A percentile compares a stretch with the other conserved stretches of the same genome.
Evolutionary conservation across 2,888 invertebrate species (phyloP).

Genomic region (Oligia latruncula): DNA sequence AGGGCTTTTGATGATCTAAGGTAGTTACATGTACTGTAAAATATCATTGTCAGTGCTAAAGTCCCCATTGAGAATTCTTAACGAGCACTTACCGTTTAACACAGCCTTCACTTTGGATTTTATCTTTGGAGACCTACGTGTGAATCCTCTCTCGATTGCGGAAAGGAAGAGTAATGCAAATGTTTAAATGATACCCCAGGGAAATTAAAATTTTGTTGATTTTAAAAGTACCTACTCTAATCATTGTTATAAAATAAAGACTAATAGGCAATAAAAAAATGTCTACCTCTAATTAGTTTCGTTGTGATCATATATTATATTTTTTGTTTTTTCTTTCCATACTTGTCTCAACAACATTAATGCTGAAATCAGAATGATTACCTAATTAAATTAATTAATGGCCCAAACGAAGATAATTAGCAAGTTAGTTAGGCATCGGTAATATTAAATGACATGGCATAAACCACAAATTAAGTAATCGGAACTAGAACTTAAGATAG

Average conservation of each 20-base stretch:
- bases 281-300: conserved; percentile 2
- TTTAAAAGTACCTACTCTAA: conserved; percentile 20
- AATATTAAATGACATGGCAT: not conserved
- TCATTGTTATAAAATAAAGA: conserved; percentile 15
- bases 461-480: conserved; percentile 1
- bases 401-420: not conserved
- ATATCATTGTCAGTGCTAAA: conserved; percentile 36
- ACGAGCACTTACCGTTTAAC: conserved; percentile 42
- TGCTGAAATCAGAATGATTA: conserved; percentile 5
- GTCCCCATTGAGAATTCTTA: conserved; percentile 26
- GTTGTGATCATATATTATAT: not conserved
- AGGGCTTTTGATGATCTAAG: not conserved
- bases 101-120: conserved; percentile 30
- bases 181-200: not conserved
- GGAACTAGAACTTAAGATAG: not conserved
- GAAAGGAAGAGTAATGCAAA: not conserved
- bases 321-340: not conserved
- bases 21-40: conserved; percentile 16
- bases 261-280: conserved; percentile 21
- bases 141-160: conserved; percentile 26
- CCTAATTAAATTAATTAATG: conserved; percentile 13
- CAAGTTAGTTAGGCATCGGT: conserved; percentile 8
- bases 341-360: not conserved
- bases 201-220: not conserved
- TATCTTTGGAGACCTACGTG: conserved; percentile 26